Percentiles rank a stretch among this genome's conserved stretches.
Conservation (phyloP, 2,113 vertebrate species). For the Cynopterus brachyotis region DNA sequence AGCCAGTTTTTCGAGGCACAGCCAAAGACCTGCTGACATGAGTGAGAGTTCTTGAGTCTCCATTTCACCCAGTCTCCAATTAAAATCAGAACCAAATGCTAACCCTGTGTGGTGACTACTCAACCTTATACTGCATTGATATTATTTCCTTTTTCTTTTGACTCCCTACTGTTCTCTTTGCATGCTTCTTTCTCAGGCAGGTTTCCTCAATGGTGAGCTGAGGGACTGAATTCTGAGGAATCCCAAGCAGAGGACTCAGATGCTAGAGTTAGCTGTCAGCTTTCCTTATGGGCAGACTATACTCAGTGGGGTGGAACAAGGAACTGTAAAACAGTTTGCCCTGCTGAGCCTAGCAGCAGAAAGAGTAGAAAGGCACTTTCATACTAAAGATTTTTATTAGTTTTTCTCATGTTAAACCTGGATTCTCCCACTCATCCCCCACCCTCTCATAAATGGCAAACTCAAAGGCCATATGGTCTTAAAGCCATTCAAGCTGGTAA, state of each 20-base stretch:
- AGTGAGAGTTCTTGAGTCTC: not conserved
- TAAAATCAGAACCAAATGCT: not conserved
- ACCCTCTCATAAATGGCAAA: not conserved
- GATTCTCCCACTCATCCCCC: not conserved
- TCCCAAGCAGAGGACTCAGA: not conserved
- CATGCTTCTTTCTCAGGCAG: not conserved
- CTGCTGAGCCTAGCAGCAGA: conserved; percentile 39
- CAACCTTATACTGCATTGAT: not conserved
- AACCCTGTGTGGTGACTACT: not conserved
- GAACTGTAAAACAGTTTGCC: conserved; percentile 9
- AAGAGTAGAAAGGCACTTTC: conserved; percentile 70
- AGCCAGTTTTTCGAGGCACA: not conserved
- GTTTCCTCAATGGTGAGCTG: not conserved
- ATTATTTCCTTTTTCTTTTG: not conserved
- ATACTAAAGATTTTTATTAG: not conserved
- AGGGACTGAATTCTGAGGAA: not conserved
- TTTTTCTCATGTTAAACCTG: not conserved
- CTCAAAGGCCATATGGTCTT: conserved; percentile 20
- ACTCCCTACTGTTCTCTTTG: not conserved
- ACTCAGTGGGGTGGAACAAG: conserved; percentile 44
- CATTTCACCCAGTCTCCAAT: not conserved
- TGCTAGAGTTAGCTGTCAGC: not conserved
- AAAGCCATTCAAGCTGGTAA: conserved; percentile 31
- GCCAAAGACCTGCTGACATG: not conserved
- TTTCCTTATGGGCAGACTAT: conserved; percentile 56